Evolutionary conservation across 1,140 invertebrate species (phyloP).

Genomic region (Diprion similis): DNA sequence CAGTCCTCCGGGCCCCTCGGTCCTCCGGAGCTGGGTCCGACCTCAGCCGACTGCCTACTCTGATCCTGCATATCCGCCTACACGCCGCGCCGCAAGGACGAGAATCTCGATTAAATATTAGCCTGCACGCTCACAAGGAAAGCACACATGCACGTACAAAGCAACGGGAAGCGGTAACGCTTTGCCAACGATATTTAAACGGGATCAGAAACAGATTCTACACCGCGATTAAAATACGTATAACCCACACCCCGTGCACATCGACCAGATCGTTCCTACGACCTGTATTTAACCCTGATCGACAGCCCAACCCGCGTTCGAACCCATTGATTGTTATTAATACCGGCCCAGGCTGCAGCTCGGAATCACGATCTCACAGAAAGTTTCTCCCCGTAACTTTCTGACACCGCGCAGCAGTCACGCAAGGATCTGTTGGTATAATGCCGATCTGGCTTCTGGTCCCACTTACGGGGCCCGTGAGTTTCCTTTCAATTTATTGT

Average conservation of each 20-base stretch:
- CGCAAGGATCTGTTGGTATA: no score
- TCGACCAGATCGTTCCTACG: neutral
- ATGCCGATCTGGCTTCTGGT: no score
- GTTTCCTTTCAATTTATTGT: no score
- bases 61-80: neutral
- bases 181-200: neutral
- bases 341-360: neutral
- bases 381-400: slow-evolving; percentile 6
- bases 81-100: neutral
- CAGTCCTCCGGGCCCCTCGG: neutral
- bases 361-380: no score
- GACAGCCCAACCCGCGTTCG: slow-evolving; percentile 42
- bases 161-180: neutral
- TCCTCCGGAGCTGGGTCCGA: slow-evolving; percentile 20
- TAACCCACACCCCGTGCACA: no score
- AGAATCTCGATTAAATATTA: slow-evolving; percentile 12
- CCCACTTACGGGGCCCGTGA: no score
- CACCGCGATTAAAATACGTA: no score
- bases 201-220: neutral
- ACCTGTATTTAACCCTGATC: slow-evolving; percentile 32
- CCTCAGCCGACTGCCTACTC: neutral
- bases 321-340: no score
- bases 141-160: neutral
- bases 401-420: no score
- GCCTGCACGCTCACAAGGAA: neutral